These are phyloP conservation scores for Gallinago paraguaiae DNA, from an alignment of 2,113 vertebrate species.

Conservation along the genomic window DNA sequence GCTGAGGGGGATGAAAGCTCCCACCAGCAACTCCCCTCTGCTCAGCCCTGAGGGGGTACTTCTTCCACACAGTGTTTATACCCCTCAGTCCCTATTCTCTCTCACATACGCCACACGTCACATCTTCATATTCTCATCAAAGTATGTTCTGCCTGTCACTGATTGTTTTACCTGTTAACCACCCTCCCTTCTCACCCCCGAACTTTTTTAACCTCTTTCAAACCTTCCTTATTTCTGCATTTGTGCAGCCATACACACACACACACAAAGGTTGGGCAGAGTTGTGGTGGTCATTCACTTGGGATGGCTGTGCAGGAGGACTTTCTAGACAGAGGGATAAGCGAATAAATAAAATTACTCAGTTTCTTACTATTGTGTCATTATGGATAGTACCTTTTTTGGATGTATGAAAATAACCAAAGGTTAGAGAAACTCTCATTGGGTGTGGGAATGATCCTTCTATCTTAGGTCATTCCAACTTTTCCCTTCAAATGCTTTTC, in stretches of 20 bases:
- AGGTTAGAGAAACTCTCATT: neutral
- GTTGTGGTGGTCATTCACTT: neutral
- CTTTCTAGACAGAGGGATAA: neutral
- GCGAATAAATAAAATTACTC: rapidly evolving
- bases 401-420: neutral
- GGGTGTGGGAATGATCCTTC: rapidly evolving
- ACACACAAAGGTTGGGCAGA: neutral
- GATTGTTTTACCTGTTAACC: neutral
- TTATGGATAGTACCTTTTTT: neutral
- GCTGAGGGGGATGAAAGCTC: neutral
- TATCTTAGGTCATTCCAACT: neutral
- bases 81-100: neutral
- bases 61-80: rapidly evolving
- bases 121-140: neutral
- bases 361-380: neutral
- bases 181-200: too few relatives aligned
- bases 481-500: neutral
- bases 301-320: neutral
- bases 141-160: neutral
- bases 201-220: neutral
- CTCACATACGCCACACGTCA: neutral
- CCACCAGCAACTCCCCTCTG: neutral
- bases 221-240: neutral
- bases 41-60: neutral
- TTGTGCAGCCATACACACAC: neutral